Evolutionary conservation across 1,140 invertebrate species (phyloP).

Genomic region (Leptinotarsa undecemlineata): DNA sequence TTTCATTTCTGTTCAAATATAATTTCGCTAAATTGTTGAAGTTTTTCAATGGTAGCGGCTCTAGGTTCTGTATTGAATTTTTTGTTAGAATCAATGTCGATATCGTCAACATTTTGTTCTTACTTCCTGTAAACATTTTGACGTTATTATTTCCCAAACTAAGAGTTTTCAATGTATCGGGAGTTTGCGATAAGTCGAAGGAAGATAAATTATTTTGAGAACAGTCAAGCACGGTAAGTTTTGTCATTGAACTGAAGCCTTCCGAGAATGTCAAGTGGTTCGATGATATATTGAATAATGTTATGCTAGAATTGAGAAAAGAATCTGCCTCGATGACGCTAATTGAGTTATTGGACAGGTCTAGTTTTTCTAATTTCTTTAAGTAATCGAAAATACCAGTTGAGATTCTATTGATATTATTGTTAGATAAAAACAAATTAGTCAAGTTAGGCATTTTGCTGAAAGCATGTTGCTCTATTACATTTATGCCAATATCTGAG

Average conservation of each 20-base stretch:
- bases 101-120: background rate
- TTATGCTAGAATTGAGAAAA: background rate
- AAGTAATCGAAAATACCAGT: background rate
- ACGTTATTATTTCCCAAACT: background rate
- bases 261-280: background rate
- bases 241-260: background rate
- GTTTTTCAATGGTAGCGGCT: background rate
- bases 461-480: background rate
- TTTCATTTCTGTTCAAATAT: background rate
- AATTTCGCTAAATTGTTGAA: background rate
- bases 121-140: background rate
- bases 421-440: background rate
- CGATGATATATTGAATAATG: background rate
- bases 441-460: background rate
- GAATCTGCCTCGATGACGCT: background rate
- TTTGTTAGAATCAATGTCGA: background rate
- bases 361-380: background rate
- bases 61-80: background rate
- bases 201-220: background rate
- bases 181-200: background rate
- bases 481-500: background rate
- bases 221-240: background rate
- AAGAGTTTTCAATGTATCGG: background rate
- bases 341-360: background rate
- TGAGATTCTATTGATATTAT: background rate